A percentile compares a stretch with the other conserved stretches of the same genome.
phyloP scores from a whole-genome alignment of 2,113 vertebrate species.

The Argyrosomus japonicus region DNA sequence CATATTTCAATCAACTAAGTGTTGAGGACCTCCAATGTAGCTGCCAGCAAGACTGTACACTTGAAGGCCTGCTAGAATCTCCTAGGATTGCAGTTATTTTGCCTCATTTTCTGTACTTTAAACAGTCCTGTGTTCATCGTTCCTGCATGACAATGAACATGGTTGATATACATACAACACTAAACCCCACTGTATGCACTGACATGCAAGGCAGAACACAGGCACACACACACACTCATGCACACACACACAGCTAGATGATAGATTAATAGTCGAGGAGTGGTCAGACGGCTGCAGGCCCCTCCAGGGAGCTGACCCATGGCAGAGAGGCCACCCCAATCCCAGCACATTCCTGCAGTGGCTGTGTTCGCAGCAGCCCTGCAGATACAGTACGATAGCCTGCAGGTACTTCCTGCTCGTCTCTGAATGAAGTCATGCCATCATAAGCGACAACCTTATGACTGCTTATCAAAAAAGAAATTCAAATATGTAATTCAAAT shows the following conservation, averaged over 20 bases:
- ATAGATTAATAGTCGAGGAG: conserved; percentile 62
- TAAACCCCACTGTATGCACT: conserved; percentile 4
- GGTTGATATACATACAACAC: neutral
- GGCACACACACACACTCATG: neutral
- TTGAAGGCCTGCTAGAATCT: neutral
- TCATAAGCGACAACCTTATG: conserved; percentile 13
- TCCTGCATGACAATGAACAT: neutral
- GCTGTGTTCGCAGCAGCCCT: neutral
- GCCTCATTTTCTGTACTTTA: neutral
- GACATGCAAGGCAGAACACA: neutral
- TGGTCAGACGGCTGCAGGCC: conserved; percentile 40
- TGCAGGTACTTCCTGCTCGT: conserved; percentile 9
- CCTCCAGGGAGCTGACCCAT: conserved; percentile 63
- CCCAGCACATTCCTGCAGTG: conserved; percentile 49
- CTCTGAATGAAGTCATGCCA: conserved; percentile 9
- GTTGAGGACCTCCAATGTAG: too few relatives aligned
- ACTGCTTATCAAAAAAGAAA: conserved; percentile 39
- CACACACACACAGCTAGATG: conserved; percentile 24
- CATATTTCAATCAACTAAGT: neutral
- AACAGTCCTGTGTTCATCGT: neutral
- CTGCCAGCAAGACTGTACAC: neutral
- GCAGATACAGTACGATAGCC: neutral
- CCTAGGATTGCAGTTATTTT: neutral
- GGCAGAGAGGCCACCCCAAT: conserved; percentile 39
- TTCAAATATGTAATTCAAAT: conserved; percentile 35